Percentiles rank a stretch among this genome's conserved stretches.
Evolutionary conservation across 1,140 invertebrate genomes (phyloP).

Genomic region (Bombus haemorrhoidalis): DNA sequence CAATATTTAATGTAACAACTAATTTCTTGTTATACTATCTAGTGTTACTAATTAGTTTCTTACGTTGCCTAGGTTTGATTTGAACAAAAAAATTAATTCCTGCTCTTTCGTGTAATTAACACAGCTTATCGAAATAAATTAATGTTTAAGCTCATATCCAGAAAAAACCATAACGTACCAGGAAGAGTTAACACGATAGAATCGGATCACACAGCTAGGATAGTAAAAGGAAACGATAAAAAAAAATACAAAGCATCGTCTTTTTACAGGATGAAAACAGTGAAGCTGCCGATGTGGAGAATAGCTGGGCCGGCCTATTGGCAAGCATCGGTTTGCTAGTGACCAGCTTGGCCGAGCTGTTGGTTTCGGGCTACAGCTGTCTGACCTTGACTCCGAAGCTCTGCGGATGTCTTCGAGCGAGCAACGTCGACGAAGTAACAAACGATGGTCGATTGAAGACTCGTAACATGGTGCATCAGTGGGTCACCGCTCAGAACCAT

Average conservation of each 20-base stretch:
- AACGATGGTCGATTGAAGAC: conserved; percentile 75
- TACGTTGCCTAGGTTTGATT: no score
- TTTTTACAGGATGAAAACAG: conserved; percentile 69
- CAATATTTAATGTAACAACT: no score
- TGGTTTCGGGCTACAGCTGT: conserved; percentile 79
- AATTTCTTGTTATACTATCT: no score
- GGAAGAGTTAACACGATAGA: no score
- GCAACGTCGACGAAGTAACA: conserved; percentile 55
- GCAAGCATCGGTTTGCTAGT: conserved; percentile 78
- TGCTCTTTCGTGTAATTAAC: no score
- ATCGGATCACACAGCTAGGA: no score
- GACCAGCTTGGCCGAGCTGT: conserved; percentile 75
- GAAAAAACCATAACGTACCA: no score
- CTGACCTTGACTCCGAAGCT: conserved; percentile 78
- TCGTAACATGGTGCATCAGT: conserved; percentile 80
- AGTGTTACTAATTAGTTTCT: no score
- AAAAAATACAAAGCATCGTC: background rate
- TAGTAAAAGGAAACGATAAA: background rate
- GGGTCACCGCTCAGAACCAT: conserved; percentile 79
- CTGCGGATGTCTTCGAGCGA: conserved; percentile 74
- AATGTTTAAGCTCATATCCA: no score
- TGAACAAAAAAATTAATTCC: no score
- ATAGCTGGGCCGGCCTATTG: conserved; percentile 75
- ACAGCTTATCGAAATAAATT: no score
- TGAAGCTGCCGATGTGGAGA: conserved; percentile 67